A percentile compares a stretch with the other conserved stretches of the same genome.
These are phyloP conservation scores for Mimachlamys varia DNA, from an alignment of 2,888 invertebrate species.

Conservation along the genomic window DNA sequence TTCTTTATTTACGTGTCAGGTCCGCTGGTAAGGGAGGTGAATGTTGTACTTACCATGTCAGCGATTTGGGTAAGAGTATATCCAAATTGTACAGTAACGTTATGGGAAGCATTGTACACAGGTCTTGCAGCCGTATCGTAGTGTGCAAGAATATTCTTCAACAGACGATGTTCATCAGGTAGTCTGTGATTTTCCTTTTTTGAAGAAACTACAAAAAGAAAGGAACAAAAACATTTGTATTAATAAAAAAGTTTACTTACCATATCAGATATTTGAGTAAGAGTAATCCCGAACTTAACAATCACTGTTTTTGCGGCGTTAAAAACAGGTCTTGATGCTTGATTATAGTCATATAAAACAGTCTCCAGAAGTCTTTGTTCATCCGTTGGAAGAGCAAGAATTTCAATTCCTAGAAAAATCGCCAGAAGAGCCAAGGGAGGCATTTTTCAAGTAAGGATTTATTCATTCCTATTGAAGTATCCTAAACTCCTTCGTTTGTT, in stretches of 20 bases:
- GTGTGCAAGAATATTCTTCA: slow-evolving; percentile 69
- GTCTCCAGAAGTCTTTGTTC: slow-evolving; percentile 78
- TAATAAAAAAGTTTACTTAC: slow-evolving; percentile 67
- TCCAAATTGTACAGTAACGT: slow-evolving; percentile 77
- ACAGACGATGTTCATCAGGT: slow-evolving; percentile 78
- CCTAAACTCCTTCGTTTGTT: neutral
- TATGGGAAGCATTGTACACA: slow-evolving; percentile 77
- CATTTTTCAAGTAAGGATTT: neutral
- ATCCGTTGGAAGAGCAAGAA: slow-evolving; percentile 63
- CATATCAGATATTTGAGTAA: slow-evolving; percentile 81
- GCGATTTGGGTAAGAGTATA: slow-evolving; percentile 77
- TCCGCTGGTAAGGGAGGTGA: neutral
- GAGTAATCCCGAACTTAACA: slow-evolving; percentile 79
- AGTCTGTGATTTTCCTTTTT: slow-evolving; percentile 48
- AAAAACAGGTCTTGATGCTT: slow-evolving; percentile 79
- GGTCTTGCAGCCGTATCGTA: slow-evolving; percentile 78
- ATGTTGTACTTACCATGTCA: slow-evolving; percentile 75
- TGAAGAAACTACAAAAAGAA: slow-evolving; percentile 40
- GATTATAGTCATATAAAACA: slow-evolving; percentile 77
- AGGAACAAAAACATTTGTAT: slow-evolving; percentile 36
- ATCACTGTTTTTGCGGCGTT: slow-evolving; percentile 79
- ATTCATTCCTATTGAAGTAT: slow-evolving; percentile 8
- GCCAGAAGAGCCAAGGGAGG: neutral
- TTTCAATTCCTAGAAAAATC: slow-evolving; percentile 16
- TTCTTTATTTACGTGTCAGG: neutral